Evolutionary conservation across 2,113 vertebrate genomes (phyloP).

Genomic region (Sinocyclocheilus anophthalmus): DNA sequence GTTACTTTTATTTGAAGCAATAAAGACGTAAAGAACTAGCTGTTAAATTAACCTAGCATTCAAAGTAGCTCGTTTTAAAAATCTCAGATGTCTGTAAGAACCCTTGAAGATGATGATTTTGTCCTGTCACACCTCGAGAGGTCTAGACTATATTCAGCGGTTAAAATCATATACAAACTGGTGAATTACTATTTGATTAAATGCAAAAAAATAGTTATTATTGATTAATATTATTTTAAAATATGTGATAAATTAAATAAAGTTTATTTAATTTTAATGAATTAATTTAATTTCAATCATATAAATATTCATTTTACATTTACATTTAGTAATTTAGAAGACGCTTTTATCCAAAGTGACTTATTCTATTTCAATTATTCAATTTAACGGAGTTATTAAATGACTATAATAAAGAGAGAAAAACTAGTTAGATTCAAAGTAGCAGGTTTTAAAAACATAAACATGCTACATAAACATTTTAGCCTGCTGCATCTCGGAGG

Average conservation of each 20-base stretch:
- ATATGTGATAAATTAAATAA: background rate
- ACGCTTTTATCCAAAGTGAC: too few species aligned
- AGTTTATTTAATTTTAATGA: background rate
- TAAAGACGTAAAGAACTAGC: background rate
- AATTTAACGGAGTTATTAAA: background rate
- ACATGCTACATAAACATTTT: too few species aligned
- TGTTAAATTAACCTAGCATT: background rate
- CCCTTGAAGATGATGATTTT: background rate
- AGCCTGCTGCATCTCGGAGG: too few species aligned
- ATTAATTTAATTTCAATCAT: too few species aligned
- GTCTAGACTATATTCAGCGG: background rate
- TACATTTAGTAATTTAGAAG: too few species aligned
- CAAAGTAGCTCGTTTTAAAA: background rate
- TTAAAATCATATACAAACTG: background rate
- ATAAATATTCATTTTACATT: background rate
- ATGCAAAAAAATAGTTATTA: background rate
- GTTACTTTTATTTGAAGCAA: conserved; percentile 21
- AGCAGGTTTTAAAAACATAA: too few species aligned
- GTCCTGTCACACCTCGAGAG: background rate
- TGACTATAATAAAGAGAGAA: too few species aligned
- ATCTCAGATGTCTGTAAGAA: background rate
- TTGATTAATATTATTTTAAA: background rate
- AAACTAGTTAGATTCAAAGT: too few species aligned
- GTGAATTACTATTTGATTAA: background rate
- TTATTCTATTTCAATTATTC: background rate